Conservation (phyloP, 2,113 vertebrate genomes). For the Corapipo altera region DNA sequence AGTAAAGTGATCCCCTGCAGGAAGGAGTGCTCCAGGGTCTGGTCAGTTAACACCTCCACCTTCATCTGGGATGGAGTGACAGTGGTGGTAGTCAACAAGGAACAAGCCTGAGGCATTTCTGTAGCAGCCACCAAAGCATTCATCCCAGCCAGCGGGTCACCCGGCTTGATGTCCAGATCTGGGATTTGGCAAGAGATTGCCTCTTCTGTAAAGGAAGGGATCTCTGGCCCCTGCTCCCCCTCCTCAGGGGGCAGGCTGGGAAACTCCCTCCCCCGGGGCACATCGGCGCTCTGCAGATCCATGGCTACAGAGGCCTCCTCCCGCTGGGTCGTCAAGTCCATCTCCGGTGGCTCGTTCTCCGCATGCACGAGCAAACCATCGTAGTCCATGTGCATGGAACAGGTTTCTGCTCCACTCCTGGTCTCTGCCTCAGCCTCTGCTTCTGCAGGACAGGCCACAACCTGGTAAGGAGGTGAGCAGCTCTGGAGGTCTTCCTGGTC, state of each 20-base stretch:
- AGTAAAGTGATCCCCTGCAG: slow-evolving; percentile 93
- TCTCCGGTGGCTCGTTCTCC: background rate
- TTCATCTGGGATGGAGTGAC: slow-evolving; percentile 39
- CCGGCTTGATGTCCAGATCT: slow-evolving; percentile 64
- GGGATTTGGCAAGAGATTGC: slow-evolving; percentile 41
- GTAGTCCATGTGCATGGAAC: slow-evolving; percentile 62
- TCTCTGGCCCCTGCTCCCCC: background rate
- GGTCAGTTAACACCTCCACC: slow-evolving; percentile 55
- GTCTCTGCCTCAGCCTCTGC: slow-evolving; percentile 40
- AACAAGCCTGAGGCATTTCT: slow-evolving; percentile 85
- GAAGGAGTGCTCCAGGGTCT: slow-evolving; percentile 75
- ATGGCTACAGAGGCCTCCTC: slow-evolving; percentile 65
- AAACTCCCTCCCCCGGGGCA: slow-evolving; percentile 35
- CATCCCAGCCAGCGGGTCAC: slow-evolving; percentile 94
- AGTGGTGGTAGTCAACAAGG: slow-evolving; percentile 53
- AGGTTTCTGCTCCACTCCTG: slow-evolving; percentile 7
- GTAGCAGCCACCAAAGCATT: slow-evolving; percentile 86
- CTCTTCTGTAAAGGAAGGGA: slow-evolving; percentile 52
- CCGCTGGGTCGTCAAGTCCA: slow-evolving; percentile 64
- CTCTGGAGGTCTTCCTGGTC: slow-evolving; percentile 68
- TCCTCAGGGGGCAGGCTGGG: slow-evolving; percentile 37
- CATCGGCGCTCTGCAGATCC: slow-evolving; percentile 24
- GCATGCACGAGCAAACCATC: background rate
- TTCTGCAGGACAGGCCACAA: slow-evolving; percentile 58
- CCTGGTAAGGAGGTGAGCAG: slow-evolving; percentile 70